phyloP scores from a whole-genome alignment of 1,140 invertebrate genomes.

The Ridgeia piscesae region DNA sequence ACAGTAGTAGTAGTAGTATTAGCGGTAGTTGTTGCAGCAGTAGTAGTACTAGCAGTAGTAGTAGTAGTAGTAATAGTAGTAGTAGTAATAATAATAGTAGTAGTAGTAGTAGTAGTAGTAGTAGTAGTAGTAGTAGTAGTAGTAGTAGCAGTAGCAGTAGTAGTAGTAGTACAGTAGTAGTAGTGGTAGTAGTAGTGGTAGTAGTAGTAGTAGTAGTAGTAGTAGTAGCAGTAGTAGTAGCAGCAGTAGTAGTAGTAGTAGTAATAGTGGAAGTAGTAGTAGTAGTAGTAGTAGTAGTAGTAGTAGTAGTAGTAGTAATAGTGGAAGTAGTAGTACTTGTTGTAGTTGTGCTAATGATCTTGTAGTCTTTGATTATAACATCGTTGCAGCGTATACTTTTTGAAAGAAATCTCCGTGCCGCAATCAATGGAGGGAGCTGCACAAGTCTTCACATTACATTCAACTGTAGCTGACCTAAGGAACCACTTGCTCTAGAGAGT shows the following conservation, averaged over 20 bases:
- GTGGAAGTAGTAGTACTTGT: too few species aligned
- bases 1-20: conserved; percentile 13
- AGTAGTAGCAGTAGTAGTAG: conserved; percentile 13
- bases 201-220: conserved; percentile 13
- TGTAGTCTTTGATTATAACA: too few species aligned
- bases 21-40: too few species aligned
- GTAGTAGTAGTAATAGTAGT: conserved; percentile 13
- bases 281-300: conserved; percentile 13
- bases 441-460: too few species aligned
- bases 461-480: too few species aligned
- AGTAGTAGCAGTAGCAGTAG: conserved; percentile 13
- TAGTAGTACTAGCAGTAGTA: neutral
- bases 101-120: conserved; percentile 13
- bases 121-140: conserved; percentile 13
- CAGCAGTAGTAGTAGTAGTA: conserved; percentile 3
- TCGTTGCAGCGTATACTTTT: too few species aligned
- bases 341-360: too few species aligned
- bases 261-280: too few species aligned
- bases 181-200: conserved; percentile 13
- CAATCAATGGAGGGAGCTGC: too few species aligned
- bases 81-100: conserved; percentile 13
- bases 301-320: conserved; percentile 13
- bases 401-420: too few species aligned
- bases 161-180: conserved; percentile 13
- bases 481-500: too few species aligned